Conservation (phyloP, 2,113 vertebrate genomes). For the Mungos mungo region DNA sequence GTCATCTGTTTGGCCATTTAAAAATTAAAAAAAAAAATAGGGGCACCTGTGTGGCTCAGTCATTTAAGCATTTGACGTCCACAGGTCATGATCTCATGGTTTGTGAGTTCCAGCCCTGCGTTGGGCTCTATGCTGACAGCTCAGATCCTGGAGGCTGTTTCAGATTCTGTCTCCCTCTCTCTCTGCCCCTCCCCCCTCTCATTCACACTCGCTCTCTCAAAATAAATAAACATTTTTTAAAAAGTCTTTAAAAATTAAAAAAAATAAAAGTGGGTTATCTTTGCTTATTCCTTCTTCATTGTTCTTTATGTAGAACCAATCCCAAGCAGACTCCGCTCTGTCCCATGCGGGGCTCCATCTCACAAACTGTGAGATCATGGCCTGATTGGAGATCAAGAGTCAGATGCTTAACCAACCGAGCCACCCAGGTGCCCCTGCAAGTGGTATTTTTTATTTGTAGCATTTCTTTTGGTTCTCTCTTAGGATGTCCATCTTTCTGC, state of each 20-base stretch:
- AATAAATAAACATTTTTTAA: no score
- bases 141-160: no score
- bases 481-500: background rate
- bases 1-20: background rate
- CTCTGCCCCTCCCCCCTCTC: no score
- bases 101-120: no score
- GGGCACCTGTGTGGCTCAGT: no score
- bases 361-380: background rate
- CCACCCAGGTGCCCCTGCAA: background rate
- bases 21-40: background rate
- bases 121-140: no score
- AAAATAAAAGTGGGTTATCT: background rate
- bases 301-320: background rate
- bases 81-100: no score
- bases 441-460: background rate
- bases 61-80: no score
- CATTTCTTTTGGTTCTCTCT: background rate
- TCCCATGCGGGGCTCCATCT: background rate
- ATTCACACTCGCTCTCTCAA: no score
- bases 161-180: no score
- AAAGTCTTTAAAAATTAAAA: background rate
- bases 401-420: background rate
- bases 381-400: background rate
- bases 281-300: background rate
- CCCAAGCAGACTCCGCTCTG: background rate